Conservation (phyloP, 2,888 invertebrate genomes). For the Ptilodon capucinus region DNA sequence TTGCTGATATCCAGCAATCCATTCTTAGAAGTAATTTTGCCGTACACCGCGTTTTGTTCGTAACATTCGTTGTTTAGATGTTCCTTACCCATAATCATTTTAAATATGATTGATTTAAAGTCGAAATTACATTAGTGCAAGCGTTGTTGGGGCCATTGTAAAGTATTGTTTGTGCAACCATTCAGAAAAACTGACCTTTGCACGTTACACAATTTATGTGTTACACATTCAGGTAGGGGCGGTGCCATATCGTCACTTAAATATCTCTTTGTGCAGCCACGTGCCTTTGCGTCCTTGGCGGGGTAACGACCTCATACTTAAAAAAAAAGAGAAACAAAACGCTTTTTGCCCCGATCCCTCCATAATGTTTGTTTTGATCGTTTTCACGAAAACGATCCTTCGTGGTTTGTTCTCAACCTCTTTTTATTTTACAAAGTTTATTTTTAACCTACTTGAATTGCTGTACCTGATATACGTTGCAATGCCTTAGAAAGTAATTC, state of each 20-base stretch:
- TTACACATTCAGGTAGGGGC: slow-evolving; percentile 2
- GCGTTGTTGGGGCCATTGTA: background rate
- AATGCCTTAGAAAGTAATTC: too few relatives aligned
- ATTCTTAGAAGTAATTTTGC: background rate
- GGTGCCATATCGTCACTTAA: slow-evolving; percentile 49
- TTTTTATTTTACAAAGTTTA: too few relatives aligned
- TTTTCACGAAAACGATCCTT: slow-evolving; percentile 69
- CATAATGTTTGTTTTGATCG: slow-evolving; percentile 78
- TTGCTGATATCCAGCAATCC: slow-evolving; percentile 5
- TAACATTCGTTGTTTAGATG: background rate
- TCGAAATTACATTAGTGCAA: background rate
- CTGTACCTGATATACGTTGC: too few relatives aligned
- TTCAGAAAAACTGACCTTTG: background rate
- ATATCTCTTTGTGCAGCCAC: slow-evolving; percentile 63
- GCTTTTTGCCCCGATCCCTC: slow-evolving; percentile 63
- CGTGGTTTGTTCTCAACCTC: slow-evolving; percentile 53
- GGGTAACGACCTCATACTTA: slow-evolving; percentile 65
- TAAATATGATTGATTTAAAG: background rate
- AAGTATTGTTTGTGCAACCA: background rate
- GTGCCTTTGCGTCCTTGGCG: slow-evolving; percentile 74
- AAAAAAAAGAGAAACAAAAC: slow-evolving; percentile 56
- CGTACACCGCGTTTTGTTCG: background rate
- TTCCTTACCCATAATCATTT: background rate
- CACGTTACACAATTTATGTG: background rate
- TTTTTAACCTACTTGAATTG: too few relatives aligned